These are phyloP conservation scores for Eupleurogrammus muticus DNA, from an alignment of 2,797 vertebrate genomes.

Conservation along the genomic window DNA sequence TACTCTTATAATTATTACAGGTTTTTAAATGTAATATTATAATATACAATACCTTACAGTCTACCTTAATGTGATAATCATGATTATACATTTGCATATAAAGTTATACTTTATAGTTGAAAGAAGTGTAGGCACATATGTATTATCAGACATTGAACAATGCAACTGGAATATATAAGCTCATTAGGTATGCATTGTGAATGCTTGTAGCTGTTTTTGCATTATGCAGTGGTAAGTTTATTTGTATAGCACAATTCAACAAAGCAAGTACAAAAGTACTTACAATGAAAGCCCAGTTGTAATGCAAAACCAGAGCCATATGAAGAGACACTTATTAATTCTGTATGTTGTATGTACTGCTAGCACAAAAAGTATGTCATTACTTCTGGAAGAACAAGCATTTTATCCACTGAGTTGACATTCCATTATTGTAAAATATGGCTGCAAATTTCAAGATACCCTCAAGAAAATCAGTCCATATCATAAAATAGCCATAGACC, in stretches of 20 bases:
- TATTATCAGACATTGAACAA: neutral
- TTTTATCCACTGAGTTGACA: constrained; percentile 17
- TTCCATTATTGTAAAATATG: constrained; percentile 7
- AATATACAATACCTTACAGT: neutral
- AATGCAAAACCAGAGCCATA: neutral
- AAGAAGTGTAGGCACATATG: neutral
- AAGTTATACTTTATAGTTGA: constrained; percentile 19
- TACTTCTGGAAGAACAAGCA: constrained; percentile 23
- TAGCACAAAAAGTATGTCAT: constrained; percentile 23
- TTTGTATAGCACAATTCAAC: neutral
- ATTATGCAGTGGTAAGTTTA: constrained; percentile 9
- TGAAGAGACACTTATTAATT: constrained; percentile 12
- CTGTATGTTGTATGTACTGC: neutral
- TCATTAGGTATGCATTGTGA: neutral
- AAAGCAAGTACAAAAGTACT: no score
- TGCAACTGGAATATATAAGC: neutral
- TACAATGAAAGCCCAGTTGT: constrained; percentile 1
- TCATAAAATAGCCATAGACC: constrained; percentile 35
- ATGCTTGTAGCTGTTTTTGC: constrained; percentile 3
- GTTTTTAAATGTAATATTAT: neutral
- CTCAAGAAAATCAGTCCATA: constrained; percentile 1
- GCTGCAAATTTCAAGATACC: constrained; percentile 20
- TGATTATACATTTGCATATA: constrained; percentile 38
- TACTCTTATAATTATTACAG: neutral
- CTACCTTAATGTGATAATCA: no score